Evolutionary conservation across 92 coral and sea anemone genomes (phyloP).

Genomic region (Bergia puertoricense): DNA sequence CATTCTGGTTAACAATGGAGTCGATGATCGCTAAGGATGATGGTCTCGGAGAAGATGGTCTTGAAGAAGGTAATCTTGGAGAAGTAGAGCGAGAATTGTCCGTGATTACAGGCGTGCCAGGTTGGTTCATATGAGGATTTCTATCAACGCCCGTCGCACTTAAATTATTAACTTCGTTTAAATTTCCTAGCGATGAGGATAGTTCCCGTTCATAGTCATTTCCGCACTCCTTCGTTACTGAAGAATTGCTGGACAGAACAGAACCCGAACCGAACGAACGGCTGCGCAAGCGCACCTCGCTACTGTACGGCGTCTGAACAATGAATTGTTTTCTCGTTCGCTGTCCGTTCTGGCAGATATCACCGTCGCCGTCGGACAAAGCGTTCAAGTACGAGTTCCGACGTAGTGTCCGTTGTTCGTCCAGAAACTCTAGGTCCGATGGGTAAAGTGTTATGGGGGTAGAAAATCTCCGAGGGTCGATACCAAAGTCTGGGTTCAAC

Average conservation of each 20-base stretch:
- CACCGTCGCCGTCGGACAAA: slow-evolving; percentile 58
- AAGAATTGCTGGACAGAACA: not conserved
- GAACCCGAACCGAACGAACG: slow-evolving; percentile 27
- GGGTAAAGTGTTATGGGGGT: slow-evolving; percentile 44
- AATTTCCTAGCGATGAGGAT: slow-evolving; percentile 24
- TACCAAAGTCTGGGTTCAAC: slow-evolving; percentile 51
- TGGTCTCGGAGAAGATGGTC: slow-evolving; percentile 62
- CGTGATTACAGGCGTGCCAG: slow-evolving; percentile 56
- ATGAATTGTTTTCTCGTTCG: not conserved
- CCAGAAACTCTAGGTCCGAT: slow-evolving; percentile 43
- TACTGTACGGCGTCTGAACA: not conserved
- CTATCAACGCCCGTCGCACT: not conserved
- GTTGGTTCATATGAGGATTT: not conserved
- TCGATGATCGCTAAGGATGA: slow-evolving; percentile 65
- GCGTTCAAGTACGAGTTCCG: slow-evolving; percentile 86
- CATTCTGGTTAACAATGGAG: slow-evolving; percentile 53
- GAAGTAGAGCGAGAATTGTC: slow-evolving; percentile 67
- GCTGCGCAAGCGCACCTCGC: slow-evolving; percentile 12
- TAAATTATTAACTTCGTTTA: not conserved
- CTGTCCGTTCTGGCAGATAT: slow-evolving; percentile 33
- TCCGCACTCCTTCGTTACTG: not conserved
- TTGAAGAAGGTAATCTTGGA: slow-evolving; percentile 52
- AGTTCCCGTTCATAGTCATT: slow-evolving; percentile 7
- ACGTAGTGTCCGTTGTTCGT: slow-evolving; percentile 67
- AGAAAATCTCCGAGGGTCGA: slow-evolving; percentile 50